Evolutionary conservation across 2,888 invertebrate species (phyloP).

Genomic region (Stictocephala bisonia): DNA sequence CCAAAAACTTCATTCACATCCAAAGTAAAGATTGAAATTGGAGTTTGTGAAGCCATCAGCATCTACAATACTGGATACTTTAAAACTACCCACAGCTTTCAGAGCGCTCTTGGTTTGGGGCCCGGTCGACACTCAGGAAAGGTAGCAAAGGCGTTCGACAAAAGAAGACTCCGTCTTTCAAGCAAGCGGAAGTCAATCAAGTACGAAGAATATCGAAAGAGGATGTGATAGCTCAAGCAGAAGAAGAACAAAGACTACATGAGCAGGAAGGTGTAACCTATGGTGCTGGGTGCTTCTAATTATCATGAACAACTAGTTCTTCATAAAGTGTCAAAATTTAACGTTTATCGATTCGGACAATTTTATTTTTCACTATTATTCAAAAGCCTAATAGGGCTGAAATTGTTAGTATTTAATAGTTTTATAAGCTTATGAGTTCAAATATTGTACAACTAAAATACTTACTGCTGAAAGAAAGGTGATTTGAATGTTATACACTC

Average conservation of each 20-base stretch:
- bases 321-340: too few relatives aligned
- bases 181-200: not conserved
- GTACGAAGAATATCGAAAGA: conserved; percentile 17
- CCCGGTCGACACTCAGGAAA: conserved; percentile 2
- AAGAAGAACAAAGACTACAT: conserved; percentile 4
- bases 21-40: conserved; percentile 9
- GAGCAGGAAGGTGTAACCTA: conserved; percentile 9
- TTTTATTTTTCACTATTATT: too few relatives aligned
- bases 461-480: too few relatives aligned
- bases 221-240: not conserved
- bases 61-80: conserved; percentile 7
- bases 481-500: too few relatives aligned
- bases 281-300: conserved; percentile 13
- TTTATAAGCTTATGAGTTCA: too few relatives aligned
- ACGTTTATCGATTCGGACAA: too few relatives aligned
- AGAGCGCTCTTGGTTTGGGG: not conserved
- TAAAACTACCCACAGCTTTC: not conserved
- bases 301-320: not conserved
- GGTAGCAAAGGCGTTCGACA: not conserved
- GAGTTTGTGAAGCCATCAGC: conserved; percentile 8
- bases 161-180: not conserved
- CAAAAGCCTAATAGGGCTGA: too few relatives aligned
- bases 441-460: too few relatives aligned
- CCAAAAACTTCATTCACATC: conserved; percentile 5
- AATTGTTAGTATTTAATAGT: too few relatives aligned